Evolutionary conservation across 2,888 invertebrate genomes (phyloP).

Genomic region (Nomada ruficornis): DNA sequence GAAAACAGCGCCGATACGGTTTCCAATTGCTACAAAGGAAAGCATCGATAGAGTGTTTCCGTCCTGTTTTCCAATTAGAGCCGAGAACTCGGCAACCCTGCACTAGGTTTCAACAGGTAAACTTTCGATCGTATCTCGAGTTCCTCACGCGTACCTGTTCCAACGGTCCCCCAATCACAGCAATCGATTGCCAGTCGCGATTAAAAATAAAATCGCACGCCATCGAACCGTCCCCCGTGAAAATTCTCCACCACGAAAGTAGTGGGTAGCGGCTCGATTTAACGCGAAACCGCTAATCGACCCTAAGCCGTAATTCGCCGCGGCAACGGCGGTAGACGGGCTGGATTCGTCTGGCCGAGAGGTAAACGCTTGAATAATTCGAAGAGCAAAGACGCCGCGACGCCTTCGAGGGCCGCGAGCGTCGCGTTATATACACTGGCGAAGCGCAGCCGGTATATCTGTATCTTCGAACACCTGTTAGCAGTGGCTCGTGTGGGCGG

Average conservation of each 20-base stretch:
- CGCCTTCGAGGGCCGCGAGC: constrained; percentile 2
- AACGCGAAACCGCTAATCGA: neutral
- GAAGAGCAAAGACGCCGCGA: neutral
- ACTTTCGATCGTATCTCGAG: neutral
- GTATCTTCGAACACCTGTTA: constrained; percentile 83
- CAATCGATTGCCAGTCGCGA: constrained; percentile 16
- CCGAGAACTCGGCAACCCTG: neutral
- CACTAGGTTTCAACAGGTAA: constrained; percentile 26
- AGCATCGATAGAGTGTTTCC: neutral
- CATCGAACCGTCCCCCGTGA: neutral
- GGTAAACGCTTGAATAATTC: constrained; percentile 31
- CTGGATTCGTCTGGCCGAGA: neutral
- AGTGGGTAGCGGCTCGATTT: too few relatives aligned
- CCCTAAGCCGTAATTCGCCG: constrained; percentile 7
- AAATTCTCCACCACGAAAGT: neutral
- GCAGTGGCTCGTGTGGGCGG: constrained; percentile 71
- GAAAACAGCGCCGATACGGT: too few relatives aligned
- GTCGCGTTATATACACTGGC: constrained; percentile 25
- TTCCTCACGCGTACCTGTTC: neutral
- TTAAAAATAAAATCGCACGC: constrained; percentile 4
- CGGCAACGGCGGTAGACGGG: neutral
- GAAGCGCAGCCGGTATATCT: constrained; percentile 76
- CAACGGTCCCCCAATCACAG: neutral
- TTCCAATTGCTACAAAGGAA: neutral
- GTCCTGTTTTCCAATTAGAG: neutral